Conservation (phyloP, 2,113 vertebrate species). For the Ellobius talpinus region DNA sequence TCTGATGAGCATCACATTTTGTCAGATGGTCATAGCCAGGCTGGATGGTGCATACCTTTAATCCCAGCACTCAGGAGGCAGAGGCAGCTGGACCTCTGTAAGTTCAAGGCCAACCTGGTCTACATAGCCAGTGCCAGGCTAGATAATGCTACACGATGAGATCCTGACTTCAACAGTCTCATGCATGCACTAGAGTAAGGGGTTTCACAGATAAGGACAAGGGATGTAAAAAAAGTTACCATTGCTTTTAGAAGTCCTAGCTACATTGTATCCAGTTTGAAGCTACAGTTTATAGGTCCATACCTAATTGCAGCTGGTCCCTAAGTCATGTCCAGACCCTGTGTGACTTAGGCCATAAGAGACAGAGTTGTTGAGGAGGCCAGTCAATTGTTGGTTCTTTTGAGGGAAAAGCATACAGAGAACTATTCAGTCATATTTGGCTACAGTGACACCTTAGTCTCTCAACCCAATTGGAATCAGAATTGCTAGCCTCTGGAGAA, state of each 20-base stretch:
- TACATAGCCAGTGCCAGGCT: neutral
- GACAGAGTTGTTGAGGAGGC: conserved; percentile 74
- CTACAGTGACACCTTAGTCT: conserved; percentile 22
- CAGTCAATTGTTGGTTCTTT: conserved; percentile 78
- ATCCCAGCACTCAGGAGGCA: neutral
- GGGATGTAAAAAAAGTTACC: conserved; percentile 72
- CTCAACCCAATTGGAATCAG: neutral
- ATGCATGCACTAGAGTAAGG: conserved; percentile 31
- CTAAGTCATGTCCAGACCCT: conserved; percentile 77
- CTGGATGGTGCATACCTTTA: neutral
- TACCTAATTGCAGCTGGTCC: conserved; percentile 77
- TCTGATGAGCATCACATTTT: conserved; percentile 62
- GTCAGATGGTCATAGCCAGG: neutral
- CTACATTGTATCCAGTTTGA: neutral
- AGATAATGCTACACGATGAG: neutral
- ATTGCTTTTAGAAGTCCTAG: conserved; percentile 76
- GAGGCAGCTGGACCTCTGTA: neutral
- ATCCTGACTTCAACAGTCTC: neutral
- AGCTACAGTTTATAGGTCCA: neutral
- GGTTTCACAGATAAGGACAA: conserved; percentile 75
- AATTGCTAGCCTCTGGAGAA: neutral
- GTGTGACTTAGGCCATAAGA: conserved; percentile 77
- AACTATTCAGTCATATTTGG: conserved; percentile 68
- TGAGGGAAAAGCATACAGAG: conserved; percentile 72
- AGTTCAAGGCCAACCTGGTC: neutral